These are phyloP conservation scores for Cenopis cana DNA, from an alignment of 2,888 invertebrate genomes.

Conservation along the genomic window DNA sequence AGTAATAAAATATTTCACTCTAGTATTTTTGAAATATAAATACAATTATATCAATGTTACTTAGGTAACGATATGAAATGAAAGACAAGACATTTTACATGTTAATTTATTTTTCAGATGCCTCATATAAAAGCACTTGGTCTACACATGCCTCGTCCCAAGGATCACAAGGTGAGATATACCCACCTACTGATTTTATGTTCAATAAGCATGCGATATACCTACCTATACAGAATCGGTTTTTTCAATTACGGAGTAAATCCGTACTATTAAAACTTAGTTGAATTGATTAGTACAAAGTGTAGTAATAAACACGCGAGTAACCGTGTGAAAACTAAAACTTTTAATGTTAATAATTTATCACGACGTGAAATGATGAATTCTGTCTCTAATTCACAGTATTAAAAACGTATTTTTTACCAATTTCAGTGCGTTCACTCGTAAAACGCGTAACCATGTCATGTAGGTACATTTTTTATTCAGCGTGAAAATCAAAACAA, in stretches of 20 bases:
- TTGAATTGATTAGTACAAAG: too few species aligned
- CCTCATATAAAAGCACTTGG: conserved; percentile 95
- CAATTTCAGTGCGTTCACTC: conserved; percentile 20
- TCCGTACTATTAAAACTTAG: neutral
- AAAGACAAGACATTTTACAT: conserved; percentile 7
- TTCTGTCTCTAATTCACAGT: neutral
- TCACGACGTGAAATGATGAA: neutral
- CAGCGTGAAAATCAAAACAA: conserved; percentile 76
- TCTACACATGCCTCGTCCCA: conserved; percentile 91
- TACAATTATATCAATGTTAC: neutral
- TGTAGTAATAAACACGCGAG: too few species aligned
- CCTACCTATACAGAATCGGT: too few species aligned
- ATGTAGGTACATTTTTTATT: conserved; percentile 35
- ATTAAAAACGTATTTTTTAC: neutral
- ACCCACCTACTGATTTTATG: neutral
- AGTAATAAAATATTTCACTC: too few species aligned
- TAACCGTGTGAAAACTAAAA: neutral
- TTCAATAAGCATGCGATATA: neutral
- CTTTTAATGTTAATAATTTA: neutral
- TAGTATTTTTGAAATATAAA: neutral
- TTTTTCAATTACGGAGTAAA: neutral
- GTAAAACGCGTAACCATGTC: conserved; percentile 41
- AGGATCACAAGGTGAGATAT: conserved; percentile 88
- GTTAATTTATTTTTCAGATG: conserved; percentile 87
- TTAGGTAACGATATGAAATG: neutral